Percentiles rank a stretch among this genome's conserved stretches.
Conservation (phyloP, 2,797 vertebrate genomes). For the Myotis findleyi region DNA sequence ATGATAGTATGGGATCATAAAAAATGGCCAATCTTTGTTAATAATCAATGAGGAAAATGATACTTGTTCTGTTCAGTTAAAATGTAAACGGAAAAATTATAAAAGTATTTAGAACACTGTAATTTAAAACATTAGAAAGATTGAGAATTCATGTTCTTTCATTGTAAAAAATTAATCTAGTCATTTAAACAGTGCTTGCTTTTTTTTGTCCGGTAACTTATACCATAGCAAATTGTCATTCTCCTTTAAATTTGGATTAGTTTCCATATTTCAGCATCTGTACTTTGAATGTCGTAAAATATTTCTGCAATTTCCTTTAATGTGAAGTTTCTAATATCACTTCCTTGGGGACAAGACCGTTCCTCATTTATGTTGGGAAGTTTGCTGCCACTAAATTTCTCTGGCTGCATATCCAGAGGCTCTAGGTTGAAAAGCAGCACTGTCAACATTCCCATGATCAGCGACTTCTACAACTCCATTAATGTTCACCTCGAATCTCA, state of each 20-base stretch:
- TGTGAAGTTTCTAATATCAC: background rate
- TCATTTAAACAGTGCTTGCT: background rate
- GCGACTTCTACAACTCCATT: background rate
- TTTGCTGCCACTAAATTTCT: background rate
- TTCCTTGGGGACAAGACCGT: background rate
- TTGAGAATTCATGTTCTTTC: background rate
- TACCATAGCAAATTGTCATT: background rate
- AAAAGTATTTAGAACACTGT: background rate
- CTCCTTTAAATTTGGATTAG: background rate
- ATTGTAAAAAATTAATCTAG: background rate
- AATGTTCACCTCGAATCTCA: background rate
- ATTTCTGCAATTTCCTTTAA: background rate
- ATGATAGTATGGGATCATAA: background rate
- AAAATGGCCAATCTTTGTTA: background rate
- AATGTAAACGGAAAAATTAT: background rate
- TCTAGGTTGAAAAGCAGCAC: background rate
- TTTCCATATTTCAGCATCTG: background rate
- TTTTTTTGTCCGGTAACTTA: background rate
- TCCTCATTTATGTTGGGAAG: background rate
- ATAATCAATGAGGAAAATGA: background rate
- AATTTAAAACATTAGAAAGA: constrained; percentile 11
- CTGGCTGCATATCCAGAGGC: background rate
- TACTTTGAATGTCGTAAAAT: background rate
- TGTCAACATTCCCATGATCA: background rate
- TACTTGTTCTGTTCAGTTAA: background rate